These are phyloP conservation scores for Pseudococcus jackbeardsleyi DNA, from an alignment of 2,888 invertebrate species.

Conservation along the genomic window DNA sequence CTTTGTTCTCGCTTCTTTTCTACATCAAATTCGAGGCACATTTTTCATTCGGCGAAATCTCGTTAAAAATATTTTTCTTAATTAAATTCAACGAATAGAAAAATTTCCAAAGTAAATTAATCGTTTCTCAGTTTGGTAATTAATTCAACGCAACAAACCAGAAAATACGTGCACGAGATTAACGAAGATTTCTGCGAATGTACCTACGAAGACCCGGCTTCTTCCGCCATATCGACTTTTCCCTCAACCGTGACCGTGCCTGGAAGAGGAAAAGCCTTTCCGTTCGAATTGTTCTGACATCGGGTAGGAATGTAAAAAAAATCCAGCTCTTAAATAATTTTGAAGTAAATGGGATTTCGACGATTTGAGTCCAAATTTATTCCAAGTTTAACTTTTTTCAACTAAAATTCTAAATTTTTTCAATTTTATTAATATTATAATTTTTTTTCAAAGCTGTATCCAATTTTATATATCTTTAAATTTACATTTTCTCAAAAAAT, in stretches of 20 bases:
- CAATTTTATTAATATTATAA: no score
- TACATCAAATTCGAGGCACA: not conserved
- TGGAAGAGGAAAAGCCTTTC: not conserved
- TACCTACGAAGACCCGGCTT: not conserved
- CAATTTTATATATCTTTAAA: no score
- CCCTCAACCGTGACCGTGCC: not conserved
- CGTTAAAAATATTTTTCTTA: not conserved
- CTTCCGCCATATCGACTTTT: not conserved
- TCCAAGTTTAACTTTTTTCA: no score
- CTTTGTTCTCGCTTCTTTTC: not conserved
- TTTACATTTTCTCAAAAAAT: no score
- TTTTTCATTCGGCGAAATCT: not conserved
- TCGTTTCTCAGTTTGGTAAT: slow-evolving; percentile 5
- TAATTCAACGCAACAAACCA: slow-evolving; percentile 25
- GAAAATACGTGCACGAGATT: not conserved
- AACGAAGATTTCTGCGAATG: not conserved
- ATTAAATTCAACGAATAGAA: slow-evolving; percentile 29
- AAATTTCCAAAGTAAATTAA: slow-evolving; percentile 40
- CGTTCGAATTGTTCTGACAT: not conserved
- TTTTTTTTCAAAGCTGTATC: no score
- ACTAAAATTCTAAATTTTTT: no score
- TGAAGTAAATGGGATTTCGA: no score
- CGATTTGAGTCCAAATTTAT: no score
- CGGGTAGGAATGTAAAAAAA: not conserved
- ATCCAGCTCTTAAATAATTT: no score